Conservation (phyloP, 1,140 invertebrate species). For the Ooceraea biroi region DNA sequence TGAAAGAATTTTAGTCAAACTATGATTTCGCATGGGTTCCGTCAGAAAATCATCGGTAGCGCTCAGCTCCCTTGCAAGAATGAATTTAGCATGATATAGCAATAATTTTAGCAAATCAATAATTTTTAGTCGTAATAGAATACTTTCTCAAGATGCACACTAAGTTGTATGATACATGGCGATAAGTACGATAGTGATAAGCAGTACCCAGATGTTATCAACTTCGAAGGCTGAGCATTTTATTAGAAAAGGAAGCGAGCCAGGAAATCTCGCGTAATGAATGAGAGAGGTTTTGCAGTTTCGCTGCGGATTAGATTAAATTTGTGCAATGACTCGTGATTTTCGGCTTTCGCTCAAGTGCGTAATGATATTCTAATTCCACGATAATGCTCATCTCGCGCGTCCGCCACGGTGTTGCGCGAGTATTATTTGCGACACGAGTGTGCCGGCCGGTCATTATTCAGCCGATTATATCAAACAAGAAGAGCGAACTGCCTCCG, state of each 20-base stretch:
- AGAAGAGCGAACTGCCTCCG: constrained; percentile 40
- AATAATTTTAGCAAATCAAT: not conserved
- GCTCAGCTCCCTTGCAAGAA: no score
- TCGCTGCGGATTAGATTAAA: constrained; percentile 15
- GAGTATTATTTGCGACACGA: constrained; percentile 28
- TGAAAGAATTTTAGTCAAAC: no score
- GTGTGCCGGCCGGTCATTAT: constrained; percentile 38
- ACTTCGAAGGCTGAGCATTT: not conserved
- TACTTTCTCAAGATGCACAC: not conserved
- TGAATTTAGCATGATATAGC: no score
- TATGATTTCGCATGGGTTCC: no score
- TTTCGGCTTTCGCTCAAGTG: constrained; percentile 9
- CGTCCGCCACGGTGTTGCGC: not conserved
- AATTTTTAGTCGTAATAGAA: constrained; percentile 13
- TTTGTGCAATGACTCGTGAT: not conserved
- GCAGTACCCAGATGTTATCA: not conserved
- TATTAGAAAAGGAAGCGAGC: not conserved
- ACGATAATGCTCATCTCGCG: constrained; percentile 23
- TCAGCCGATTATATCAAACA: constrained; percentile 63
- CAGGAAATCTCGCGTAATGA: not conserved
- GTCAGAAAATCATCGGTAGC: not conserved
- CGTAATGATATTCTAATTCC: constrained; percentile 28
- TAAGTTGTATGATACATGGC: not conserved
- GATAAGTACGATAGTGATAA: not conserved
- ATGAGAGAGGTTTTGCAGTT: constrained; percentile 1